phyloP scores from a whole-genome alignment of 2,888 invertebrate genomes.

The Chironomus tentans region DNA sequence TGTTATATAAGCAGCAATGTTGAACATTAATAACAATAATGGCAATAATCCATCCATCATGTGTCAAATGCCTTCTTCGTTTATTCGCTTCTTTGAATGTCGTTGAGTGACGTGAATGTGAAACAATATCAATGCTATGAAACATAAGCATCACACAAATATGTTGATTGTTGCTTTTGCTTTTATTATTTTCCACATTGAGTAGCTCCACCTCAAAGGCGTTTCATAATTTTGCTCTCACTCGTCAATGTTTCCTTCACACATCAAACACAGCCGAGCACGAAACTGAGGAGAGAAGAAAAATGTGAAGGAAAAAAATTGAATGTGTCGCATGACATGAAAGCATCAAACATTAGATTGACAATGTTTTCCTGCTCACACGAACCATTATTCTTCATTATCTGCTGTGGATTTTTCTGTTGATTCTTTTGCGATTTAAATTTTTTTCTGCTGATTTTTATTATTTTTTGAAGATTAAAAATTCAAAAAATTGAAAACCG shows the following conservation, averaged over 20 bases:
- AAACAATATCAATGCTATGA: neutral
- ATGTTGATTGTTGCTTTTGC: slow-evolving; percentile 24
- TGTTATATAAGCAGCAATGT: neutral
- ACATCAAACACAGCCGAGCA: neutral
- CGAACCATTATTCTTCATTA: neutral
- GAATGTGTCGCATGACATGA: neutral
- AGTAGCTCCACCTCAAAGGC: slow-evolving; percentile 24
- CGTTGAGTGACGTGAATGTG: neutral
- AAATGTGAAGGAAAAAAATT: neutral
- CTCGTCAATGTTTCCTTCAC: slow-evolving; percentile 19
- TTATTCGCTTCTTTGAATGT: slow-evolving; percentile 5
- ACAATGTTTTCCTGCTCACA: neutral
- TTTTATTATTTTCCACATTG: slow-evolving; percentile 11
- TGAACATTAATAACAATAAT: too few relatives aligned
- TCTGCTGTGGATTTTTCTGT: neutral
- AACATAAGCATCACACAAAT: slow-evolving; percentile 3
- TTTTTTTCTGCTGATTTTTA: too few relatives aligned
- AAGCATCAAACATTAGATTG: slow-evolving; percentile 5
- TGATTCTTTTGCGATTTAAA: neutral
- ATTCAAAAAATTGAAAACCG: neutral
- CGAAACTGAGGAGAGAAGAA: neutral
- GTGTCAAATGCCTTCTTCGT: too few relatives aligned
- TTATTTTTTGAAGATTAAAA: neutral
- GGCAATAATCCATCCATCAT: slow-evolving; percentile 13
- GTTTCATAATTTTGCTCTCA: slow-evolving; percentile 13